phyloP scores from a whole-genome alignment of 2,113 vertebrate genomes.

The Cyphotilapia sp. region DNA sequence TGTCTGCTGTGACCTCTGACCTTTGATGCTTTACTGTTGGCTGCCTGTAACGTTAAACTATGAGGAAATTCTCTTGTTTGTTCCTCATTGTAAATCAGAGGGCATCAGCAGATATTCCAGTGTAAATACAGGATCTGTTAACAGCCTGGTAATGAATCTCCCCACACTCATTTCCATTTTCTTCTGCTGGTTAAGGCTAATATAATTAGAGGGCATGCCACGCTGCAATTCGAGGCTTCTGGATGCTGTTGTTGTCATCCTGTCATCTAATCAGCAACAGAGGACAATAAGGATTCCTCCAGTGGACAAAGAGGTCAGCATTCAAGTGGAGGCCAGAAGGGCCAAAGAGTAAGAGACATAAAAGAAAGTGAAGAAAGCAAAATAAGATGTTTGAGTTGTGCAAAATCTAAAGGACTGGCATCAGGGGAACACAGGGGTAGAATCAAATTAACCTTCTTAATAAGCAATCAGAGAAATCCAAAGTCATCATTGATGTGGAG shows the following conservation, averaged over 20 bases:
- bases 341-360: not conserved
- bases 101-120: not conserved
- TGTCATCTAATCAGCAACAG: slow-evolving; percentile 20
- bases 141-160: not conserved
- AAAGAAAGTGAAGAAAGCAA: not conserved
- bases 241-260: not conserved
- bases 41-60: not conserved
- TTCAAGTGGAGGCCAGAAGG: not conserved
- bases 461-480: slow-evolving; percentile 50
- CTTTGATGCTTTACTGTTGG: not conserved
- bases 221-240: not conserved
- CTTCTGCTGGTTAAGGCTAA: not conserved
- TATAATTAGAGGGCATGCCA: not conserved
- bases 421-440: not conserved
- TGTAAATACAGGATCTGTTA: not conserved
- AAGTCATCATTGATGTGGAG: not conserved
- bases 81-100: not conserved
- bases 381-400: not conserved
- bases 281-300: slow-evolving; percentile 4
- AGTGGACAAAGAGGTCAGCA: slow-evolving; percentile 1
- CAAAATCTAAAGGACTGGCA: not conserved
- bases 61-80: not conserved
- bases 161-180: not conserved
- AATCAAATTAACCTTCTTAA: slow-evolving; percentile 53
- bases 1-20: not conserved